Percentiles rank a stretch among this genome's conserved stretches.
Evolutionary conservation across 2,888 invertebrate genomes (phyloP).

Genomic region (Tromatobia lineatoria): DNA sequence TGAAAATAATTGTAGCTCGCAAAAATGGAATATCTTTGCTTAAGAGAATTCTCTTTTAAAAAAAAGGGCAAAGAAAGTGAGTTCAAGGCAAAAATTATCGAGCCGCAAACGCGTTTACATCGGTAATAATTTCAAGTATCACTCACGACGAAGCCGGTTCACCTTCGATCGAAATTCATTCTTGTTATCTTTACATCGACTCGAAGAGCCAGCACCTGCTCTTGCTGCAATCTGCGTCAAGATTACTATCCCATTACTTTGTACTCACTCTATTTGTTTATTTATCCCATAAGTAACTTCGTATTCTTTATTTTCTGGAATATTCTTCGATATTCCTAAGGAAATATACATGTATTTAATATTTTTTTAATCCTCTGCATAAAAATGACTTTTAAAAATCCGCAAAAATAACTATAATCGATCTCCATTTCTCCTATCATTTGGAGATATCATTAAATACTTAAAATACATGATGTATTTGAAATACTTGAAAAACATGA

Average conservation of each 20-base stretch:
- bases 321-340: too few relatives aligned
- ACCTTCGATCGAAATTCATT: conserved; percentile 71
- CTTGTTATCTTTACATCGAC: conserved; percentile 36
- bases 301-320: neutral
- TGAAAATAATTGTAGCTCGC: too few relatives aligned
- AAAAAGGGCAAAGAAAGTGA: neutral
- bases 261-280: neutral
- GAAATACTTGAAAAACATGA: too few relatives aligned
- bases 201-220: conserved; percentile 30
- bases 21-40: neutral
- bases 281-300: neutral
- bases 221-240: conserved; percentile 20
- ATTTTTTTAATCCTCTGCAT: too few relatives aligned
- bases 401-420: too few relatives aligned
- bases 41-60: neutral
- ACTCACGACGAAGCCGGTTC: conserved; percentile 65
- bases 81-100: conserved; percentile 36
- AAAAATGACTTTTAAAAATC: too few relatives aligned
- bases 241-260: neutral
- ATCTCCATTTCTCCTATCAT: too few relatives aligned
- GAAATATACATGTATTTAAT: too few relatives aligned
- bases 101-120: conserved; percentile 36
- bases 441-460: too few relatives aligned
- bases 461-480: too few relatives aligned
- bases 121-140: conserved; percentile 57